A percentile compares a stretch with the other conserved stretches of the same genome.
These are phyloP conservation scores for Pachyseris speciosa DNA, from an alignment of 64 coral and sea anemone genomes.

Conservation along the genomic window DNA sequence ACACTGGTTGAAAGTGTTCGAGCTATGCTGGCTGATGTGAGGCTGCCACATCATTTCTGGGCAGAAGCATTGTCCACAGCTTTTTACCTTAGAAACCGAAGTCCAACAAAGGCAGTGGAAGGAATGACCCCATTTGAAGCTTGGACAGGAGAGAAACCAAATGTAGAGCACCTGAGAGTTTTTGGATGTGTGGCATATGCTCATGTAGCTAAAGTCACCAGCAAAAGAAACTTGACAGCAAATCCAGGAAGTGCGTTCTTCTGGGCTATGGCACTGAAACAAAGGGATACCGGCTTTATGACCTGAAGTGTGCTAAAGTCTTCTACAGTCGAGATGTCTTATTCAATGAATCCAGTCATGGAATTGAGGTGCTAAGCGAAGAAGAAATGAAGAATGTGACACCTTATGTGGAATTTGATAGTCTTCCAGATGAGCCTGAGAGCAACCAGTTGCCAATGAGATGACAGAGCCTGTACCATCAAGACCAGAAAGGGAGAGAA, in stretches of 20 bases:
- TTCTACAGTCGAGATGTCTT: slow-evolving; percentile 32
- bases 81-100: slow-evolving; percentile 29
- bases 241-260: slow-evolving; percentile 29
- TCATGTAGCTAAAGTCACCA: slow-evolving; percentile 36
- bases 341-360: slow-evolving; percentile 8
- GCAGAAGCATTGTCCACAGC: slow-evolving; percentile 42
- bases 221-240: slow-evolving; percentile 27
- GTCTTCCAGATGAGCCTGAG: background rate
- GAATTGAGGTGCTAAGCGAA: background rate
- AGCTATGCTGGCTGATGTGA: slow-evolving; percentile 61
- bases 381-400: background rate
- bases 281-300: slow-evolving; percentile 39
- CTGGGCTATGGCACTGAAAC: slow-evolving; percentile 25
- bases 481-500: slow-evolving; percentile 21
- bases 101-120: slow-evolving; percentile 45
- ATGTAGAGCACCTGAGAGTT: slow-evolving; percentile 29
- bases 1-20: slow-evolving; percentile 50
- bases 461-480: background rate
- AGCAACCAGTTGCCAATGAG: background rate
- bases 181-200: slow-evolving; percentile 40
- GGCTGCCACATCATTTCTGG: slow-evolving; percentile 60
- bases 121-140: slow-evolving; percentile 37
- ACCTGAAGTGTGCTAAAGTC: background rate
- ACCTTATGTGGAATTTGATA: slow-evolving; percentile 2
- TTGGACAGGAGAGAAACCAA: slow-evolving; percentile 47